A percentile compares a stretch with the other conserved stretches of the same genome.
phyloP scores from a whole-genome alignment of 2,888 invertebrate genomes.

The Leptopterna dolabrata region DNA sequence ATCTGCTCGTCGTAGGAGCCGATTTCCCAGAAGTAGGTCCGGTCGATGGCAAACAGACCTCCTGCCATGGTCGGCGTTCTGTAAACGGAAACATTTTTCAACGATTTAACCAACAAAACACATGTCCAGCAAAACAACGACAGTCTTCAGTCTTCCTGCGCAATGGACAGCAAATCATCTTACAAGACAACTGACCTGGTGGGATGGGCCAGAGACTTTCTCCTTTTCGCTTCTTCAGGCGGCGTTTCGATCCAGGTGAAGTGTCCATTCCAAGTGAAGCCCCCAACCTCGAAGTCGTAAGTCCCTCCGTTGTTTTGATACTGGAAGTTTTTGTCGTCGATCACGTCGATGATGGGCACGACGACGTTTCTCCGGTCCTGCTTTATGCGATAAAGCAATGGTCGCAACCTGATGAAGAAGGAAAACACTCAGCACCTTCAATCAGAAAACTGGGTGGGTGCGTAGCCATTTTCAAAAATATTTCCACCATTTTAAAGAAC shows the following conservation, averaged over 20 bases:
- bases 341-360: slow-evolving; percentile 95
- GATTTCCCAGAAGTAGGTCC: slow-evolving; percentile 93
- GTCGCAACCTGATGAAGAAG: slow-evolving; percentile 77
- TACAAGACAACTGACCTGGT: slow-evolving; percentile 70
- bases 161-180: background rate
- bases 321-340: slow-evolving; percentile 82
- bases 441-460: too few relatives aligned
- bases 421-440: background rate
- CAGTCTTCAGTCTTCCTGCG: background rate
- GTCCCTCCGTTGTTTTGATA: slow-evolving; percentile 73
- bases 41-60: slow-evolving; percentile 92
- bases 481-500: too few relatives aligned
- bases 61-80: slow-evolving; percentile 98
- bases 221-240: slow-evolving; percentile 73
- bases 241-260: slow-evolving; percentile 91
- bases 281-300: slow-evolving; percentile 74
- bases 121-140: background rate
- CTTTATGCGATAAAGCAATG: slow-evolving; percentile 86
- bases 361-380: slow-evolving; percentile 83
- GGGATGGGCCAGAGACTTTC: slow-evolving; percentile 73
- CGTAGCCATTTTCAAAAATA: too few relatives aligned
- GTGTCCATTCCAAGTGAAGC: slow-evolving; percentile 90
- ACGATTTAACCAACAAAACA: too few relatives aligned
- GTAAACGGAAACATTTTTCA: background rate
- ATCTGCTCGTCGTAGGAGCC: slow-evolving; percentile 97